A percentile compares a stretch with the other conserved stretches of the same genome.
Conservation (phyloP, 2,797 vertebrate genomes). For the Cichlasoma orientale region DNA sequence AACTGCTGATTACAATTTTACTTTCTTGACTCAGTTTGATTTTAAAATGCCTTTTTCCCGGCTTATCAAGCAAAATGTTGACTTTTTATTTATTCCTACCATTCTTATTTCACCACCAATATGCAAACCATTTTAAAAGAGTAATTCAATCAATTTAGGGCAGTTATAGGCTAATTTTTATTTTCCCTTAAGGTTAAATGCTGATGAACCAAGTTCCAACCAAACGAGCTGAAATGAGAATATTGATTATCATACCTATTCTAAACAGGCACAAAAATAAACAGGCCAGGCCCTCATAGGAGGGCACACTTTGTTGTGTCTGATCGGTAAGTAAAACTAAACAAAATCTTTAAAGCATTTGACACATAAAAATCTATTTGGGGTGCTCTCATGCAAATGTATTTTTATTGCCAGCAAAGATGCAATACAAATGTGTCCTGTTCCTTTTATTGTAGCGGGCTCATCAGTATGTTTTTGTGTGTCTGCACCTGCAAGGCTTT, state of each 20-base stretch:
- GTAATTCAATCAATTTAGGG: neutral
- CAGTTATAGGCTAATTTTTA: neutral
- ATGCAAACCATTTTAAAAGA: neutral
- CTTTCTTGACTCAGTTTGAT: neutral
- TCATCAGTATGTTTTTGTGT: neutral
- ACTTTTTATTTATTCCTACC: too few relatives aligned
- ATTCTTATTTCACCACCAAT: neutral
- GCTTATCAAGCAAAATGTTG: too few relatives aligned
- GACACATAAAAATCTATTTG: neutral
- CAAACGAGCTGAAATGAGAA: neutral
- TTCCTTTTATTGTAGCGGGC: neutral
- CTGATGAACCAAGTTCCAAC: conserved; percentile 16
- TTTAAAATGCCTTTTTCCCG: too few relatives aligned
- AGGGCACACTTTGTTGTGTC: neutral
- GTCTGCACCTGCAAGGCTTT: neutral
- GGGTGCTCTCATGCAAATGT: neutral
- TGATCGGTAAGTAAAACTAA: neutral
- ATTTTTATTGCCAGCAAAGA: neutral
- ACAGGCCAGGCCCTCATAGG: neutral
- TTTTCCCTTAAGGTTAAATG: conserved; percentile 10
- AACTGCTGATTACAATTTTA: neutral
- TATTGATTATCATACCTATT: conserved; percentile 12
- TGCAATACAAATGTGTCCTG: neutral
- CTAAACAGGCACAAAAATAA: neutral
- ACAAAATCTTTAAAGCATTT: neutral